These are phyloP conservation scores for Yponomeuta plumbellus DNA, from an alignment of 2,888 invertebrate species.

Conservation along the genomic window DNA sequence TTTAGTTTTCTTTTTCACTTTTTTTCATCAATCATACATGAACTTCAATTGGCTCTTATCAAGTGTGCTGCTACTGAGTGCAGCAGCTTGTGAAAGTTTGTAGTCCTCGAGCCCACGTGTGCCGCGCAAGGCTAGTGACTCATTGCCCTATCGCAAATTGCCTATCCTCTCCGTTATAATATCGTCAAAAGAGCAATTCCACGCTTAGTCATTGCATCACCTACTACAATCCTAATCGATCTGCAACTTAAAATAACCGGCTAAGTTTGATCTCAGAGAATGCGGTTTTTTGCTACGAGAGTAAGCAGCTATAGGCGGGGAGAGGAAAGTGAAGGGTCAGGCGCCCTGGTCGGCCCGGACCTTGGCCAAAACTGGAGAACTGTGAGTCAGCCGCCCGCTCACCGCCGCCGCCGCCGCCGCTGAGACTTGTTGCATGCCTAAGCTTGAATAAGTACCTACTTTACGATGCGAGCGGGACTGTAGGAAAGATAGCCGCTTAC, in stretches of 20 bases:
- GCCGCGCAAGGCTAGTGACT: not conserved
- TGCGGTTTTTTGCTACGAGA: not conserved
- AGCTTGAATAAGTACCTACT: not conserved
- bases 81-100: not conserved
- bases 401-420: not conserved
- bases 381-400: constrained; percentile 8
- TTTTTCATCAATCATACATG: not conserved
- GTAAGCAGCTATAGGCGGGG: not conserved
- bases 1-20: not conserved
- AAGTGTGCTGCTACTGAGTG: not conserved
- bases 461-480: not conserved
- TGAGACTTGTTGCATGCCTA: not conserved
- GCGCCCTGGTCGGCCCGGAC: constrained; percentile 6
- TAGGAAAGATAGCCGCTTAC: not conserved
- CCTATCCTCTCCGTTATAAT: not conserved
- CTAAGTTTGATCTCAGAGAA: not conserved
- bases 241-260: not conserved
- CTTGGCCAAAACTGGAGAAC: constrained; percentile 4
- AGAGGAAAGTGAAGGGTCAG: not conserved
- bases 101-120: not conserved
- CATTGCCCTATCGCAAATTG: not conserved
- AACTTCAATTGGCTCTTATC: not conserved
- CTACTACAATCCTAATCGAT: not conserved
- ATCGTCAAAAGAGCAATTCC: not conserved
- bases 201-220: not conserved